Conservation (phyloP, 2,113 vertebrate genomes). For the Nothoprocta perdicaria region DNA sequence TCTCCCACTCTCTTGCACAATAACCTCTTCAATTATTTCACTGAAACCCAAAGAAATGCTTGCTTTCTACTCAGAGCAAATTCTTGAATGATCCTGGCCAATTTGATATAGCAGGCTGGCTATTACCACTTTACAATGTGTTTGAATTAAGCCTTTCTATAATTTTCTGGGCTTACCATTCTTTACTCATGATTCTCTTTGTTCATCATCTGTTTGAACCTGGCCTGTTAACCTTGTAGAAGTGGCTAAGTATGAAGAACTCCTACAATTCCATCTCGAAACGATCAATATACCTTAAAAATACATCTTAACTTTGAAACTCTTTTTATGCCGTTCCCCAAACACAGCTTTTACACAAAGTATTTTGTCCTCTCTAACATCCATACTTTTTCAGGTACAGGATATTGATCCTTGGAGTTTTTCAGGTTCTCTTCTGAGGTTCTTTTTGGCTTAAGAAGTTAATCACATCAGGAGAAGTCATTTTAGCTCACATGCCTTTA, state of each 20-base stretch:
- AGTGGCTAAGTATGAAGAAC: neutral
- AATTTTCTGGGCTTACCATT: neutral
- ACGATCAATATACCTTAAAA: accelerated
- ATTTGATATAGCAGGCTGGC: neutral
- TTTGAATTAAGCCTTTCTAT: neutral
- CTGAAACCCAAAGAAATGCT: neutral
- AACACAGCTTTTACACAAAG: neutral
- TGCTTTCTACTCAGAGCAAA: neutral
- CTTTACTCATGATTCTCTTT: neutral
- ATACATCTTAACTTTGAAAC: neutral
- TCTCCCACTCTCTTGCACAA: neutral
- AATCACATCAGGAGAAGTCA: constrained; percentile 71
- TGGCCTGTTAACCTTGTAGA: neutral
- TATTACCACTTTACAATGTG: neutral
- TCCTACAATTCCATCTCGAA: neutral
- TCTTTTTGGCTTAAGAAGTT: constrained; percentile 70
- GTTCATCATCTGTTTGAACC: neutral
- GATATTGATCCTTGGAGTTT: neutral
- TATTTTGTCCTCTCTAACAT: constrained; percentile 38
- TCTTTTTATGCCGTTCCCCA: neutral
- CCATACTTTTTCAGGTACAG: constrained; percentile 53
- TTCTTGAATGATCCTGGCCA: neutral
- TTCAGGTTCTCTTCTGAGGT: constrained; percentile 69
- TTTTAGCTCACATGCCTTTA: constrained; percentile 76
- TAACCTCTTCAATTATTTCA: neutral